Percentiles rank a stretch among this genome's conserved stretches.
phyloP scores from a whole-genome alignment of 2,113 vertebrate genomes.

The Ageneiosus marmoratus region DNA sequence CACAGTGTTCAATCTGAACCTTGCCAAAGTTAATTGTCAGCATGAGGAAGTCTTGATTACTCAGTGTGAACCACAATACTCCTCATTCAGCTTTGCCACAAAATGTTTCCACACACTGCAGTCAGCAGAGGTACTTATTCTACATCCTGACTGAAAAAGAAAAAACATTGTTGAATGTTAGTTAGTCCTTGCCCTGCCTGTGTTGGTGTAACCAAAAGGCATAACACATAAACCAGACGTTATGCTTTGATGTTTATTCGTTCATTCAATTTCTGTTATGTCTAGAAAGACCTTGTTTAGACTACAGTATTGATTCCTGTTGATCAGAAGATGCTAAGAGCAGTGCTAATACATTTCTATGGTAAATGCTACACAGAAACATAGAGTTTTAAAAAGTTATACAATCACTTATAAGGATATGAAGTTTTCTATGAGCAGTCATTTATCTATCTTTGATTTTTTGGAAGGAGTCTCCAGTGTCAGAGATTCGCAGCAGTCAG shows the following conservation, averaged over 20 bases:
- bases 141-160: background rate
- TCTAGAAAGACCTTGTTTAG: background rate
- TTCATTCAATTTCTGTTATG: background rate
- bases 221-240: background rate
- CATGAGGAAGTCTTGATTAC: slow-evolving; percentile 4
- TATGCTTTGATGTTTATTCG: background rate
- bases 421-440: background rate
- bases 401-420: background rate
- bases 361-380: background rate
- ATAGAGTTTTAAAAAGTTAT: background rate
- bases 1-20: background rate
- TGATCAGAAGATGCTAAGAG: background rate
- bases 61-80: background rate
- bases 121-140: background rate
- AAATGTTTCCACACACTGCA: background rate
- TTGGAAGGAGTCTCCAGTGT: background rate
- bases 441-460: background rate
- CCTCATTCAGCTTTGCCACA: slow-evolving; percentile 7
- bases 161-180: background rate
- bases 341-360: background rate
- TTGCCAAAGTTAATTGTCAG: background rate
- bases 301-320: background rate
- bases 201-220: background rate
- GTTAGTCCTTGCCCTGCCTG: background rate
- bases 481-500: background rate